Conservation (phyloP, 2,888 invertebrate species). For the Glomeris marginata region DNA sequence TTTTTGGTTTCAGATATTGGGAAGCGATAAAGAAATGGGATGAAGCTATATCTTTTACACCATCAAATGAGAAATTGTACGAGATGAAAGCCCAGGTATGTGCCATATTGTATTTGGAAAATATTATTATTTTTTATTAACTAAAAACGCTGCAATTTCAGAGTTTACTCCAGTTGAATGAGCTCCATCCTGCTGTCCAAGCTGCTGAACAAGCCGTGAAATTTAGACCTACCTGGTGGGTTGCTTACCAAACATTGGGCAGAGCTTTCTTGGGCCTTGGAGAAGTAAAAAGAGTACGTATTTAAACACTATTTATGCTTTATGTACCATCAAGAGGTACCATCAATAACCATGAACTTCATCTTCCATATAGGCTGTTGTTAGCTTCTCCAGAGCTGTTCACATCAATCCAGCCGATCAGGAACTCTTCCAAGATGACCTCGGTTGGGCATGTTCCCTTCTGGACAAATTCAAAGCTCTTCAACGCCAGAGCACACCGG, state of each 20-base stretch:
- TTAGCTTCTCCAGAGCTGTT: constrained; percentile 27
- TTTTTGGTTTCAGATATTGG: constrained; percentile 26
- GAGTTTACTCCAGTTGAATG: constrained; percentile 18
- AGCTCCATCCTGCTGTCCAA: constrained; percentile 20
- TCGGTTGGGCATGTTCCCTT: constrained; percentile 17
- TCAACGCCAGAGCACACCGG: not conserved
- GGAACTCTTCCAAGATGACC: constrained; percentile 30
- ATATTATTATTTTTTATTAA: no score
- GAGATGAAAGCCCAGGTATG: constrained; percentile 34
- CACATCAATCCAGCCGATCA: constrained; percentile 27
- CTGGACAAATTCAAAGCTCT: not conserved
- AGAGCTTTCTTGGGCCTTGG: constrained; percentile 30
- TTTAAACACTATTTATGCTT: not conserved
- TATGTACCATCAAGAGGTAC: not conserved
- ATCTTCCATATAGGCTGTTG: constrained; percentile 23
- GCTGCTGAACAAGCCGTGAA: constrained; percentile 27
- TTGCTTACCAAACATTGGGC: constrained; percentile 31
- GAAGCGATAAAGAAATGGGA: constrained; percentile 33
- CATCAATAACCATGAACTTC: no score
- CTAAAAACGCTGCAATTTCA: constrained; percentile 2
- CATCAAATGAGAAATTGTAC: constrained; percentile 26
- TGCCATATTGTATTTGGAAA: not conserved
- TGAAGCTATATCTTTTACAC: constrained; percentile 27
- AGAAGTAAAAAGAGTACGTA: constrained; percentile 22
- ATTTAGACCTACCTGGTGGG: constrained; percentile 30